These are phyloP conservation scores for Calephelis virginiensis DNA, from an alignment of 1,140 invertebrate genomes.

Conservation along the genomic window DNA sequence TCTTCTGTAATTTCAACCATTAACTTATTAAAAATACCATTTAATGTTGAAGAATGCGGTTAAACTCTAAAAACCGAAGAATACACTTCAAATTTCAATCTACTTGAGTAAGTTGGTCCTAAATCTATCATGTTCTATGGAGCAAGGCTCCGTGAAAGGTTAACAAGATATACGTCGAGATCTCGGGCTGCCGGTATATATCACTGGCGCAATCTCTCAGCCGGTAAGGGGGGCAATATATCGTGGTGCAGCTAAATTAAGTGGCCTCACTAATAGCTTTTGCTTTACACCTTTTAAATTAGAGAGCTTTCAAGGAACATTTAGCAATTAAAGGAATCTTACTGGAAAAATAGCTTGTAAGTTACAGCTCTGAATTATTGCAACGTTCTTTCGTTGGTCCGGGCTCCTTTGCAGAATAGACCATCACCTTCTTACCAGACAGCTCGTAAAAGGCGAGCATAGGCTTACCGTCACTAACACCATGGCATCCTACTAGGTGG, in stretches of 20 bases:
- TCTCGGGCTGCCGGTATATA: constrained; percentile 5
- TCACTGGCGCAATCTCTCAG: constrained; percentile 12
- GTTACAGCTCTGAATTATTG: too few relatives aligned
- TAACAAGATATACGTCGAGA: constrained; percentile 16
- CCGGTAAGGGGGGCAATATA: background rate
- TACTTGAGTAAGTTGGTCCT: background rate
- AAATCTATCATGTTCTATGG: background rate
- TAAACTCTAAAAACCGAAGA: background rate
- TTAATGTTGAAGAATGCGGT: too few relatives aligned
- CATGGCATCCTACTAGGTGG: too few relatives aligned
- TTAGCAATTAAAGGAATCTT: too few relatives aligned
- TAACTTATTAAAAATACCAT: too few relatives aligned
- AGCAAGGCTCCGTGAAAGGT: constrained; percentile 1
- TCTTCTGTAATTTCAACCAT: too few relatives aligned
- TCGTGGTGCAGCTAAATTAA: constrained; percentile 13
- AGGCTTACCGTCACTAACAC: too few relatives aligned
- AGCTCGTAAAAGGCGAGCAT: too few relatives aligned
- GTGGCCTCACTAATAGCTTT: background rate
- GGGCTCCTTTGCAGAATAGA: too few relatives aligned
- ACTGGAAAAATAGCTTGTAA: too few relatives aligned
- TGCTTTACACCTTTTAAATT: constrained; percentile 6
- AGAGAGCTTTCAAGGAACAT: background rate
- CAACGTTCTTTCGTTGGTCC: too few relatives aligned
- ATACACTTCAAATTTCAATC: background rate
- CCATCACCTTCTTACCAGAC: too few relatives aligned